Base-by-base conservation (phyloP, 2,113 vertebrate species). In the Speoplatyrhinus poulsoni region DNA sequence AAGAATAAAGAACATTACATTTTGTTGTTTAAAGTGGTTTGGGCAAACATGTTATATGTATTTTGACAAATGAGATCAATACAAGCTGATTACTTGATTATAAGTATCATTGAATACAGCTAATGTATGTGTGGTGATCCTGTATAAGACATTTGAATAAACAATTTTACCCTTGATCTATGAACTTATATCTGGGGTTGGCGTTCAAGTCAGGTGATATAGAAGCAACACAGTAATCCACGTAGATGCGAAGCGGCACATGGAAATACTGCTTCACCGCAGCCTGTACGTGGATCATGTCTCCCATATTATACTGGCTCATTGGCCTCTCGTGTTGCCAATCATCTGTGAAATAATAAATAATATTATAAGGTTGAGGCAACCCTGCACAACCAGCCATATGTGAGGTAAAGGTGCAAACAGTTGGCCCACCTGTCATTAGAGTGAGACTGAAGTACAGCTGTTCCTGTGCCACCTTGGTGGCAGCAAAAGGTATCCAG, bases 361-460 rank as follows among this genome's bases (percentile, higher is more conserved):
- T 13, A 3, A 68, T 9, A 66, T 19, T 9, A 65, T 12, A 0
- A 50, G 0, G 54, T 41, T 41, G 4, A 8, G 36, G 36, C 36
- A 41, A 41, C 36, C 36, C 36, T 41, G 36, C 36, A 41, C 36
- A 41, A 41, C 7, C 7, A 6, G 36, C 36, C 36, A 8, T 1
- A 41, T 41, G 36, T 41, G 7, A 41, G 4, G 36, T 11, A 7
- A 10, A 19, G 10, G 59, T 41, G 4, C 33, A 17, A 1, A 32
- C 1, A 46, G 61, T 58, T 33, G 33, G 74, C 84, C 81, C 57
- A 93, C 92, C 81, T n/a, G 82, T 90, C 90, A 86, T 80, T 13
- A 93, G 84, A 62, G 7, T 89, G 50, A 93, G 52, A 19, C 79
- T 79, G 77, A 93, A 92, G 72, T 84, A 80, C 6, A 92, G 36